Evolutionary conservation across 2,888 invertebrate genomes (phyloP), one percentile per base, ranked within the genome.

Genomic region (Eulithis prunata): DNA sequence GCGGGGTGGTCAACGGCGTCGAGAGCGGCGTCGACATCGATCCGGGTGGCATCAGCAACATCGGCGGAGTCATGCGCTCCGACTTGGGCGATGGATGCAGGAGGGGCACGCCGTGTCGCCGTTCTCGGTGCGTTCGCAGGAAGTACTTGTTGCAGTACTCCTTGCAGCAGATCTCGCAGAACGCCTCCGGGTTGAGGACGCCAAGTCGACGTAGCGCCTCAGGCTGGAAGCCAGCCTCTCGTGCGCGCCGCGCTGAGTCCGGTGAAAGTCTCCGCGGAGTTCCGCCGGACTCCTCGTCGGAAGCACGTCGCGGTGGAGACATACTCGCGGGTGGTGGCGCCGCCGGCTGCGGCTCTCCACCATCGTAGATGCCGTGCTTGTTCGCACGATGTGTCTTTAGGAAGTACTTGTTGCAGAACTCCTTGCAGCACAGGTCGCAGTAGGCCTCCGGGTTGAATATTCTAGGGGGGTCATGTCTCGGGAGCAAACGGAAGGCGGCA

Each of bases 351-450:
- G 80, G 82, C 8, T 85, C 88, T 38, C 86, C 85, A 3, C 91
- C 95, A 66, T 95, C 95, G 83, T 97, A 98, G 74, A 99, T 98
- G 38, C 98, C 98, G 87, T 99, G 99, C 83, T 98, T 99, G 88
- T 99, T 99, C 43, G 99, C 98, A 87, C 98, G 98, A 93, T 99
- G 99, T 66, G 99, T 99, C 90, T 99, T 99, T 36, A 99, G 94
- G 89, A 99, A 99, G 91, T 99, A 99, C 86, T 99, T 99, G 94
- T 99, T 99, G 93, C 99, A 99, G 90, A 99, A 99, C 91, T 99
- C 99, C 86, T 99, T 98, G 93, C 99, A 98, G 94, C 99, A 99
- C 67, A 99, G 94, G 84, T 98, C 98, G 88, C 99, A 99, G 89
- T 98, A 99, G 14, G 99, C 98, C 89, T 99, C 99, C 1, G 97